Evolutionary conservation across 2,888 invertebrate species (phyloP), one percentile per base, ranked within the genome.

Genomic region (Ypsolopha sequella): DNA sequence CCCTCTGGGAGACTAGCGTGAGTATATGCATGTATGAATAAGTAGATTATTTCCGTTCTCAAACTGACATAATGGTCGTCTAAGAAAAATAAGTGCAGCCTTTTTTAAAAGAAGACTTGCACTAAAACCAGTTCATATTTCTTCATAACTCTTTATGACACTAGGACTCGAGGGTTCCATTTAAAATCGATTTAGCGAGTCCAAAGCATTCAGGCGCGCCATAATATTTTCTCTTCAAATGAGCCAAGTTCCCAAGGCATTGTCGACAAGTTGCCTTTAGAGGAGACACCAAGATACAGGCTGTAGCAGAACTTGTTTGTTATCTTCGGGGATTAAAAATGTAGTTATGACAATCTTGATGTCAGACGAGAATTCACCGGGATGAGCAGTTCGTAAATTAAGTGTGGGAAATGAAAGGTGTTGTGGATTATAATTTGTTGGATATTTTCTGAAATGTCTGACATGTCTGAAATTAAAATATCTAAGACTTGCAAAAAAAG

Each of bases 221-320:
- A 76, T 79, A 72, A 80, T 82, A 81, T 82, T 81, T 80, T 79
- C 80, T 77, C 73, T 68, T 80, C 79, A 86, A 86, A 86, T 85
- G 85, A 86, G 84, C 78, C 68, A 65, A 69, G 85, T 86, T 86
- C 85, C 82, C 85, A 85, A 69, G 76, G 76, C 72, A 85, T 86
- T 86, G 85, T 85, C 73, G 79, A 76, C 71, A 65, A 60, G 64
- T 60, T 67, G 67, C 84, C 85, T 75, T 85, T 73, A 82, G 84
- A 67, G 81, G 85, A 65, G 65, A 64, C 58, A 58, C 56, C 59
- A 59, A 60, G 61, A 66, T 76, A 81, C 80, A 80, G 84, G 78
- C 73, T 24, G 68, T 81, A 70, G 79, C 38, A n/a, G 9, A 11
- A 14, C 14, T 14, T 9, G 24, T 46, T 24, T 36, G 36, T 45